These are phyloP conservation scores for Alethe castanea DNA, from an alignment of 2,113 vertebrate species.

Conservation along the genomic window DNA sequence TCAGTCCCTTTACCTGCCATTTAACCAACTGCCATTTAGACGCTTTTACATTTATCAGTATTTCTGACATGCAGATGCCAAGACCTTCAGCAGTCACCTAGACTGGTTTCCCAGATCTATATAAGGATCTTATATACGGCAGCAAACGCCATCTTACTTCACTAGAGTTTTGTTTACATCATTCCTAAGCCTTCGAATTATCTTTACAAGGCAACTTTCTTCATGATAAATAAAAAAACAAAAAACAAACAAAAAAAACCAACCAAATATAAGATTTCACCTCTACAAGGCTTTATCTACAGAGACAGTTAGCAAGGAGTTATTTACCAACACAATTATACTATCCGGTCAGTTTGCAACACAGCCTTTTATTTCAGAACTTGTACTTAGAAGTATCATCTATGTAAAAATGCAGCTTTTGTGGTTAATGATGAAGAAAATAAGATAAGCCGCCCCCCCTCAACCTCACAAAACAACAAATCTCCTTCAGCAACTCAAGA, in stretches of 20 bases:
- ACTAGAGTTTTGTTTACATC: neutral
- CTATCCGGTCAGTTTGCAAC: neutral
- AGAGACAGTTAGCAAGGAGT: neutral
- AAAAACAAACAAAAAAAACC: no score
- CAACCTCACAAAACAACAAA: neutral
- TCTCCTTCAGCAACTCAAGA: neutral
- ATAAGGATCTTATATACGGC: neutral
- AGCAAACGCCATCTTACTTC: neutral
- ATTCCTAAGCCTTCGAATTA: neutral
- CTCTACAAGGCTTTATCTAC: neutral
- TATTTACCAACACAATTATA: neutral
- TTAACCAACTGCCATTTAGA: neutral
- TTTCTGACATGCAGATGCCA: neutral
- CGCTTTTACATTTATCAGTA: neutral
- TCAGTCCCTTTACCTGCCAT: neutral
- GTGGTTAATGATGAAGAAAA: neutral
- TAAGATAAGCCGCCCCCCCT: accelerated
- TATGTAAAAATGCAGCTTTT: neutral
- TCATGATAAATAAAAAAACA: neutral
- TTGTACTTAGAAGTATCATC: neutral
- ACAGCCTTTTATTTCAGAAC: neutral
- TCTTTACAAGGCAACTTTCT: neutral
- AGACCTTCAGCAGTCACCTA: neutral
- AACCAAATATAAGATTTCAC: neutral
- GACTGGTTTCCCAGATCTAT: neutral